phyloP scores from a whole-genome alignment of 2,797 vertebrate species.

The Heliangelus exortis region DNA sequence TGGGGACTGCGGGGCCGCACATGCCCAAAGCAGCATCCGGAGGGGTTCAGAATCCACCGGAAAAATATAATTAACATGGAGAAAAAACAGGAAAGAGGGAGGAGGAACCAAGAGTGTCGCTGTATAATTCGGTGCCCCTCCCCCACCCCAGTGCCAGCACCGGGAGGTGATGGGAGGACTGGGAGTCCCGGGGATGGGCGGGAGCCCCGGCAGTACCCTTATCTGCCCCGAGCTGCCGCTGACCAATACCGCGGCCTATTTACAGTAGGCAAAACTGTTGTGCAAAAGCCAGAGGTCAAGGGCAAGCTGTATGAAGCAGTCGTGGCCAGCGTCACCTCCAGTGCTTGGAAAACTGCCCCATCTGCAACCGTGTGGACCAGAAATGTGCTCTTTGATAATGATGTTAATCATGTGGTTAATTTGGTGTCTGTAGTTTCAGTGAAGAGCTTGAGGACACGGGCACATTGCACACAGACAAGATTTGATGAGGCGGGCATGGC shows the following conservation, averaged over 20 bases:
- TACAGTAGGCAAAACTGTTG: neutral
- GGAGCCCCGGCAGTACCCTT: neutral
- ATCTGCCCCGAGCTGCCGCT: neutral
- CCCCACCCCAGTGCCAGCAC: neutral
- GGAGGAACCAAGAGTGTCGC: neutral
- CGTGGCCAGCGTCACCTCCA: neutral
- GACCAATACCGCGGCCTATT: neutral
- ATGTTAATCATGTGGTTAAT: neutral
- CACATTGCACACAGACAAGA: accelerated
- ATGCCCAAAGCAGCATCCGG: neutral
- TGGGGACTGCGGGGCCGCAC: neutral
- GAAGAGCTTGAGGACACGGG: neutral
- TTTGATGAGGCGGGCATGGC: neutral
- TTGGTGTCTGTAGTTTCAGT: neutral
- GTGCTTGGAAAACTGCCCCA: neutral
- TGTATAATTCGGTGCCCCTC: neutral
- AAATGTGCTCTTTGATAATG: neutral
- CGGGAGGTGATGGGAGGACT: neutral
- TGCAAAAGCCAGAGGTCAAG: neutral
- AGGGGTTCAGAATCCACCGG: accelerated
- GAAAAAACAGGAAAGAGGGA: neutral
- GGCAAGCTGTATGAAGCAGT: neutral
- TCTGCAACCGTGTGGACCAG: neutral
- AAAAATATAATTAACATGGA: accelerated
- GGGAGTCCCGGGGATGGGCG: neutral